Base-by-base conservation (phyloP, 2,113 vertebrate species). In the Heliornis fulica region DNA sequence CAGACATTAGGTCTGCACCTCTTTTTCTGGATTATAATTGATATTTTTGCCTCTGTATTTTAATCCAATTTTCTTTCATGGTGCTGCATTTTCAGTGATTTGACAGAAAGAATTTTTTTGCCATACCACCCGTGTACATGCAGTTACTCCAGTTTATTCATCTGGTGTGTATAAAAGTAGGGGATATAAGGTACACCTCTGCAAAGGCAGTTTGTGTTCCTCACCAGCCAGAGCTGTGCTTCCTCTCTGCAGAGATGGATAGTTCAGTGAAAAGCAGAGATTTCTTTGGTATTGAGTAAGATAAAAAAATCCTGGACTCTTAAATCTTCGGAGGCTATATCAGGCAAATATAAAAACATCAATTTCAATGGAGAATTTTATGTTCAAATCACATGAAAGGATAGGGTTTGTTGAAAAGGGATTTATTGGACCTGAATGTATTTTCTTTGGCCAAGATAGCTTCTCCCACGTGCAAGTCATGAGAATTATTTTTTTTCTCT, bases 401-500 rank as follows among this genome's bases (percentile, higher is more conserved):
- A 65, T 40, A 48, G 2, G 23, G n/a, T 72, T 95, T 48, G 64
- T 48, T 91, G 68, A 65, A 78, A 87, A 70, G 71, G 56, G 64
- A 63, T 91, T 95, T 90, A 81, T 60, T 60, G 43, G 64, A 10
- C 60, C 50, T 64, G 64, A 82, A 70, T 70, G n/a, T 41, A 69
- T 92, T 88, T 95, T 59, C 68, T 94, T 76, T 79, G 66, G 45
- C 70, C 72, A 81, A 54, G 68, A 69, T 15, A 83, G 25, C 36
- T 78, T 94, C 34, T 68, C n/a, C 43, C 51, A n/a, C 0, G 1
- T 90, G 94, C 50, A 83, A 90, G 75, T 92, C 80, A 93, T 56
- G 83, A 97, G 89, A 75, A 95, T 84, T 79, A 79, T 31, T 92
- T 94, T 81, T 17, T 48, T 68, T 83, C 61, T 89, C 74, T 94